A percentile compares a stretch with the other conserved stretches of the same genome.
Conservation (phyloP, 2,113 vertebrate species). For the Leptobrachium ailaonicum region DNA sequence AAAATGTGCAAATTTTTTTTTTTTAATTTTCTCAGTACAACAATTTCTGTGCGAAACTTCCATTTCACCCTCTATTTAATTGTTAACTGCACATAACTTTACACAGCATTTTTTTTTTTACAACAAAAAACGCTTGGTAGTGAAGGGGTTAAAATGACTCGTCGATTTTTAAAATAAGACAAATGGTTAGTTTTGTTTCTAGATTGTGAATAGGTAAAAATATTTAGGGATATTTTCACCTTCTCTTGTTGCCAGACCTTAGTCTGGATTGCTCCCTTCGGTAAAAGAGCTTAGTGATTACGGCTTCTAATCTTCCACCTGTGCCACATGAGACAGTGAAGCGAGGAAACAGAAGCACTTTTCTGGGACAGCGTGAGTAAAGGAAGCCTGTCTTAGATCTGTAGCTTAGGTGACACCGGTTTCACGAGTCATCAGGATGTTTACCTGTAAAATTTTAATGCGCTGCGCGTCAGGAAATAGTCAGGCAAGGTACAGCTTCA, state of each 20-base stretch:
- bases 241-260: too few species aligned
- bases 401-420: conserved; percentile 29
- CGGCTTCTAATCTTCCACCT: neutral
- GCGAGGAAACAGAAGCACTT: neutral
- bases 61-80: too few species aligned
- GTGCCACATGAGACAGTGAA: conserved; percentile 16
- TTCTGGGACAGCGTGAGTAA: neutral
- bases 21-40: too few species aligned
- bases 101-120: too few species aligned
- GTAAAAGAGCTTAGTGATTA: neutral
- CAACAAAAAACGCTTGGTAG: too few species aligned
- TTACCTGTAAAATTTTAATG: conserved; percentile 47
- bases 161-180: neutral
- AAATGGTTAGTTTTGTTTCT: neutral
- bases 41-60: too few species aligned
- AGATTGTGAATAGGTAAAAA: neutral
- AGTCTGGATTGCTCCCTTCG: neutral
- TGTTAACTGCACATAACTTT: too few species aligned
- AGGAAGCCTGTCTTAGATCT: conserved; percentile 12
- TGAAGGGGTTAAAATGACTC: conserved; percentile 19
- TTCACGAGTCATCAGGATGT: conserved; percentile 37
- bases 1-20: too few species aligned
- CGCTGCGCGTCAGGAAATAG: conserved; percentile 15
- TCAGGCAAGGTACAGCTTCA: neutral
- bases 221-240: neutral